Conservation (phyloP, 2,797 vertebrate species). For the Fringilla coelebs region DNA sequence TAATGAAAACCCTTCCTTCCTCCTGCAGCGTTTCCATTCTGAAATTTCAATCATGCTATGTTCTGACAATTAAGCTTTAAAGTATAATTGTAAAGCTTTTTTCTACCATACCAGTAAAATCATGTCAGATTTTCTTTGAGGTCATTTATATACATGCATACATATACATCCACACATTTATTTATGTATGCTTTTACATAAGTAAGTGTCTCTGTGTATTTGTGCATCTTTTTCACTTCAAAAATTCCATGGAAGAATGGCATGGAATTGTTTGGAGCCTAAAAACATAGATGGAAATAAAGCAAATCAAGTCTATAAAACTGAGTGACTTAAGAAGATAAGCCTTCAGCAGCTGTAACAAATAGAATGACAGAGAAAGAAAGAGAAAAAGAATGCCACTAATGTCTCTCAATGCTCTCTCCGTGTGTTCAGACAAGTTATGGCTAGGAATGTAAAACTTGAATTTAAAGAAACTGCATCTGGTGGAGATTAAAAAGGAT, state of each 20-base stretch:
- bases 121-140: background rate
- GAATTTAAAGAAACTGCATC: conserved; percentile 67
- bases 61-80: conserved; percentile 8
- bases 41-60: background rate
- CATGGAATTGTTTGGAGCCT: background rate
- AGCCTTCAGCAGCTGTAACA: conserved; percentile 34
- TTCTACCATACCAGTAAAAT: background rate
- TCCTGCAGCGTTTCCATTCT: background rate
- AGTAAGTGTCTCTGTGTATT: fast-evolving
- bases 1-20: background rate
- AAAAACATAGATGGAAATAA: conserved; percentile 21
- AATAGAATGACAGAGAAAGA: conserved; percentile 30
- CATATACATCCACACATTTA: background rate
- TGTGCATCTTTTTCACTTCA: background rate
- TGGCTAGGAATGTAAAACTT: conserved; percentile 63
- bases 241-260: background rate
- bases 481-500: conserved; percentile 71
- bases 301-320: conserved; percentile 27
- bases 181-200: fast-evolving
- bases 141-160: background rate
- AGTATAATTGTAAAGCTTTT: background rate
- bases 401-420: conserved; percentile 37
- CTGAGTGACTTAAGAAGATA: conserved; percentile 12
- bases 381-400: conserved; percentile 38
- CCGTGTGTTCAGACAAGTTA: conserved; percentile 63